Conservation (phyloP, 2,888 invertebrate species). For the Drosophila robusta region DNA sequence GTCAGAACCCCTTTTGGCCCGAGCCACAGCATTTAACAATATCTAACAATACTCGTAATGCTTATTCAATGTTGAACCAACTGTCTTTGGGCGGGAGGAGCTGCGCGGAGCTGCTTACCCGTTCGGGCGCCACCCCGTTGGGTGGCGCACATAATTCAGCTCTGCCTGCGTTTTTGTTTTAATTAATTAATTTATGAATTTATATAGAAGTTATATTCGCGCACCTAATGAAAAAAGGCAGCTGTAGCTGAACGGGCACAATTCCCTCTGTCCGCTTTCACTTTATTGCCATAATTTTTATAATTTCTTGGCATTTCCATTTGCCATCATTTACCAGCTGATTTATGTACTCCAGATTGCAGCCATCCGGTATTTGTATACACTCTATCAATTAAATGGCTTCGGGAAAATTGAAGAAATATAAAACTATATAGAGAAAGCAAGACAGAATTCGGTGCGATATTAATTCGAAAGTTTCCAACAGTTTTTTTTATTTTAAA, state of each 20-base stretch:
- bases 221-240: constrained; percentile 47
- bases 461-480: too few species aligned
- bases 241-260: constrained; percentile 13
- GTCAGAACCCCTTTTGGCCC: constrained; percentile 30
- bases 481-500: too few species aligned
- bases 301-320: constrained; percentile 34
- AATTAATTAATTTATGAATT: constrained; percentile 82
- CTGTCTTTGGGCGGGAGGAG: constrained; percentile 31
- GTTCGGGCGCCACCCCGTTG: neutral
- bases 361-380: constrained; percentile 8
- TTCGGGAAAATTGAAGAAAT: neutral
- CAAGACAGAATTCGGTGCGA: too few species aligned
- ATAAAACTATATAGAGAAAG: too few species aligned
- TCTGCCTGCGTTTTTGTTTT: constrained; percentile 43
- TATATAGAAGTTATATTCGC: constrained; percentile 33
- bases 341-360: constrained; percentile 27
- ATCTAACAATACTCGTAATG: constrained; percentile 65
- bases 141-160: constrained; percentile 25
- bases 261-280: constrained; percentile 12
- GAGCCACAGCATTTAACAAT: constrained; percentile 30
- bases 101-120: neutral
- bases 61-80: constrained; percentile 70
- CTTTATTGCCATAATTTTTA: constrained; percentile 26
- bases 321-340: constrained; percentile 32
- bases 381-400: neutral